Percentiles rank a stretch among this genome's conserved stretches.
Evolutionary conservation across 2,113 vertebrate species (phyloP).

Genomic region (Anarrhichthys ocellatus): DNA sequence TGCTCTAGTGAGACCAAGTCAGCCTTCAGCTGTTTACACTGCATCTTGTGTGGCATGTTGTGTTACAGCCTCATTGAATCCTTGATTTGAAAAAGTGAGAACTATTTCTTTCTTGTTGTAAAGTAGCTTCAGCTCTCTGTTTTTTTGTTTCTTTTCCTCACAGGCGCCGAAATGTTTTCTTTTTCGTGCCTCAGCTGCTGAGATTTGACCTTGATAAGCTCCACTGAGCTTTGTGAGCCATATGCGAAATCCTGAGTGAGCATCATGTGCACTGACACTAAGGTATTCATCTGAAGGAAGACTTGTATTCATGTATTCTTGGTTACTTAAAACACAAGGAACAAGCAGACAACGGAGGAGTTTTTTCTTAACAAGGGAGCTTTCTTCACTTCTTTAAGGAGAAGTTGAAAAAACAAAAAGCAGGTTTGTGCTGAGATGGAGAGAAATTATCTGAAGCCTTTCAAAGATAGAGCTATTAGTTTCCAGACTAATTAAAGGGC

Average conservation of each 20-base stretch:
- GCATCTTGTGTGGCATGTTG: not conserved
- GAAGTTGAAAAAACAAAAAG: not conserved
- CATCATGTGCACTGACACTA: constrained; percentile 23
- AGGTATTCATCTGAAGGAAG: not conserved
- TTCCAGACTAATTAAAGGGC: constrained; percentile 1
- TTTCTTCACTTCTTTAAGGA: not conserved
- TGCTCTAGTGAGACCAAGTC: not conserved
- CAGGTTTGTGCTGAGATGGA: not conserved
- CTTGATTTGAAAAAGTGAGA: not conserved
- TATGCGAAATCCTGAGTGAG: constrained; percentile 47
- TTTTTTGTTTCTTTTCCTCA: not conserved
- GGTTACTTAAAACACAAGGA: constrained; percentile 12
- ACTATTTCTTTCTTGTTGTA: constrained; percentile 17
- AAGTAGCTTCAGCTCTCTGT: constrained; percentile 1
- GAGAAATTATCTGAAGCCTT: not conserved
- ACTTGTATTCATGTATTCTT: not conserved
- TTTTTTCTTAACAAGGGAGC: not conserved
- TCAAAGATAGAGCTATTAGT: not conserved
- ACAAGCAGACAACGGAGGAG: not conserved
- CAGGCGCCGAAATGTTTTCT: constrained; percentile 28
- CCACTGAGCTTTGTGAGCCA: constrained; percentile 59
- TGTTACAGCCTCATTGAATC: not conserved
- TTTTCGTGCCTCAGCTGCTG: constrained; percentile 40
- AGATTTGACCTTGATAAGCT: constrained; percentile 65
- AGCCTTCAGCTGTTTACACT: not conserved